phyloP scores from a whole-genome alignment of 2,888 invertebrate species.

The Crossocerus cetratus region DNA sequence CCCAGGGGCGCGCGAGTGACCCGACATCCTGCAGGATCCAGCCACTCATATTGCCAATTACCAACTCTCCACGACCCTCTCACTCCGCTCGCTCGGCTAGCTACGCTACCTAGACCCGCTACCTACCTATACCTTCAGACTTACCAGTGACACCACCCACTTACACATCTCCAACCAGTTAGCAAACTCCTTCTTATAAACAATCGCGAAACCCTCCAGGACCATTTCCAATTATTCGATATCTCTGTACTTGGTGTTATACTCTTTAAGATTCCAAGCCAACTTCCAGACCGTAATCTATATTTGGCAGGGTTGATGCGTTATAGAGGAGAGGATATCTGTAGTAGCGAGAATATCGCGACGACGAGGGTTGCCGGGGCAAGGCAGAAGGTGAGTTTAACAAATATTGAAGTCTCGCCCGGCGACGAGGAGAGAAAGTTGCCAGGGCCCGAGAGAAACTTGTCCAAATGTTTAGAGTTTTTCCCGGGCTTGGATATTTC shows the following conservation, averaged over 20 bases:
- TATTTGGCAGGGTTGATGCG: conserved; percentile 64
- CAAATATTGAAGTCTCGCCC: conserved; percentile 69
- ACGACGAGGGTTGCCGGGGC: conserved; percentile 41
- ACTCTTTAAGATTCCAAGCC: too few species aligned
- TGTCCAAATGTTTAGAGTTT: conserved; percentile 69
- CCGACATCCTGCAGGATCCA: conserved; percentile 74
- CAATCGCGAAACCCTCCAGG: too few species aligned
- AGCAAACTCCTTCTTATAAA: conserved; percentile 7
- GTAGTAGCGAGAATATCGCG: conserved; percentile 32
- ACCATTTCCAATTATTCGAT: too few species aligned
- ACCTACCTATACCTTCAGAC: conserved; percentile 67
- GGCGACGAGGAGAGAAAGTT: conserved; percentile 60
- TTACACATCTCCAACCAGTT: conserved; percentile 65
- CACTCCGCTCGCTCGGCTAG: conserved; percentile 48
- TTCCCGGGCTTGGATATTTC: conserved; percentile 60
- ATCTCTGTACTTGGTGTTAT: too few species aligned
- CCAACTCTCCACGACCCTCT: conserved; percentile 74
- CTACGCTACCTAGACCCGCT: too few species aligned
- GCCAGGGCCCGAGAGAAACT: conserved; percentile 66
- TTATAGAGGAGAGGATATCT: conserved; percentile 65
- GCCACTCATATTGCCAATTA: conserved; percentile 77
- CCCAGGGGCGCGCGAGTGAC: conserved; percentile 76
- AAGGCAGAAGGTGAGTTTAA: conserved; percentile 61
- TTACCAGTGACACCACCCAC: conserved; percentile 69
- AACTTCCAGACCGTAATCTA: conserved; percentile 19